Evolutionary conservation across 2,888 invertebrate genomes (phyloP), one percentile per base, ranked within the genome.

Genomic region (Amphipoea lucens): DNA sequence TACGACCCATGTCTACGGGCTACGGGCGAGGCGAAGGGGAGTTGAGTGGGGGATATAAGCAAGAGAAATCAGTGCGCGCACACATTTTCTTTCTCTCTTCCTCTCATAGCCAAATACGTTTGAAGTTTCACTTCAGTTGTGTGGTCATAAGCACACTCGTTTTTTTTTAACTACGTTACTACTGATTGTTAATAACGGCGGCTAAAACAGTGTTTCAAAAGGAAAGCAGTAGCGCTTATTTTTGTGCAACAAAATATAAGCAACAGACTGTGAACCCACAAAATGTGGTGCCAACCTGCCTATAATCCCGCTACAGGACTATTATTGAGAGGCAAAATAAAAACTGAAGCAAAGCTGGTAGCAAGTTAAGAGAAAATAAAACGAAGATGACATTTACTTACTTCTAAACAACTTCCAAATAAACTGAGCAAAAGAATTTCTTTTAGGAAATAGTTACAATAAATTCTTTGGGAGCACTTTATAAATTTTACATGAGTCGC

Each of bases 401-500:
- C 48, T 74, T 14, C n/a, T 48, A 40, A 78, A 66, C 67, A 62
- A 68, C 48, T 62, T 23, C 60, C 54, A 75, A 75, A 77, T 67
- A 77, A 17, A 69, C 57, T 72, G 29, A 76, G 40, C 76, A 77
- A 29, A 72, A 67, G 77, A 74, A 85, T 78, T 79, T 73, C 60
- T 78, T 57, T 68, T 12, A 79, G 60, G 63, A 79, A 74, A 87
- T 85, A 78, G 69, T 85, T 79, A 70, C 85, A 76, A 79, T 79
- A 85, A 78, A 83, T 81, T 79, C 42, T 51, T 68, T 42, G 80
- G 60, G 9, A 78, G 63, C 74, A 79, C 81, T 81, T 81, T 80
- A 88, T 87, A 86, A 80, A 89, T 88, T 78, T 82, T 78, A 84
- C 82, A 89, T 82, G 86, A 84, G 79, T 74, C 80, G 42, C 78